Base-by-base conservation (phyloP, 2,888 invertebrate genomes). In the Ornithoptera alexandrae region DNA sequence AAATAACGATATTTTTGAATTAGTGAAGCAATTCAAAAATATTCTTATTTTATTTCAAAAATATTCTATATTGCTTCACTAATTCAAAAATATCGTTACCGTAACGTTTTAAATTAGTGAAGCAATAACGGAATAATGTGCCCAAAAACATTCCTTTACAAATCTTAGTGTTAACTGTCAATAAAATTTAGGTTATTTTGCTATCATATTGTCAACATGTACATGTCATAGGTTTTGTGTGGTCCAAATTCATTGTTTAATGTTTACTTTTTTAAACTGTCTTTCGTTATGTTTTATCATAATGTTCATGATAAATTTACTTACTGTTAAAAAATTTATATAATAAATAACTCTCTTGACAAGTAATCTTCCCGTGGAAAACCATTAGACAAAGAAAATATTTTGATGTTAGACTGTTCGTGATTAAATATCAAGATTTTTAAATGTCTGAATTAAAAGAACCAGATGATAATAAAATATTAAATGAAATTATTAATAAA, bases 361-460 rank as follows among this genome's bases (percentile, higher is more conserved):
- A 57, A 57, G 18, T 20, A 20, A 20, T 57, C 57, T 12, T 56
- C 12, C 56, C n/a, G 7, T 20, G 18, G 20, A 57, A 59, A 24
- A 22, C 6, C 10, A 30, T 24, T 15, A 17, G 30, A 50, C 20
- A 57, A 57, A 57, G n/a, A 57, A 57, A 57, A 18, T 57, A 57
- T 57, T 20, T 57, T 7, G 57, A 57, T 10, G 20, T 20, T 57
- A 20, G 10, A 20, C 57, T 20, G 20, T 57, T 57, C 10, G 22
- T 20, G 6, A 57, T 57, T 57, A 57, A 57, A 57, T 20, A 22
- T 20, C 22, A 59, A 59, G 20, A 17, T 74, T 69, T 77, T 82
- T 22, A 59, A 22, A 24, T 59, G 59, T 59, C 59, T 59, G 59
- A 59, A 57, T n/a, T 20, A n/a, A 57, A 57, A 6, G 18, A 20